Percentiles rank a stretch among this genome's conserved stretches.
These are phyloP conservation scores for Euphonia xanthogaster DNA, from an alignment of 2,797 vertebrate genomes.

Conservation along the genomic window DNA sequence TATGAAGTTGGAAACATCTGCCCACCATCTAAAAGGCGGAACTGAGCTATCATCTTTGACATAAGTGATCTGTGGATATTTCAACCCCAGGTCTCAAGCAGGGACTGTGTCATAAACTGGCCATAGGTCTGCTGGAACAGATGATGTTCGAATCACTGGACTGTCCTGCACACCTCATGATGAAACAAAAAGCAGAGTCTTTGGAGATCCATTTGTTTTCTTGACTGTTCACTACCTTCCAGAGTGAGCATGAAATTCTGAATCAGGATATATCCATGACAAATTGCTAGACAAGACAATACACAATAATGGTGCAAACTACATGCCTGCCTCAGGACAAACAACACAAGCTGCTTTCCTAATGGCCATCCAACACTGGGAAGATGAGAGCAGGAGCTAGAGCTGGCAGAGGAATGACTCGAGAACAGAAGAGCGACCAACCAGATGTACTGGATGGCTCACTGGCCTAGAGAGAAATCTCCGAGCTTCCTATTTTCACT, in stretches of 20 bases:
- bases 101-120: neutral
- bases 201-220: neutral
- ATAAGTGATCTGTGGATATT: neutral
- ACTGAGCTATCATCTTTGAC: neutral
- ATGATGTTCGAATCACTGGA: neutral
- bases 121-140: neutral
- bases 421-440: neutral
- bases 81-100: neutral
- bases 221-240: neutral
- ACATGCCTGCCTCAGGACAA: neutral
- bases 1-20: neutral
- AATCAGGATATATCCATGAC: neutral
- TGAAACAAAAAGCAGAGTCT: neutral
- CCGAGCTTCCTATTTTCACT: neutral
- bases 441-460: neutral
- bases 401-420: neutral
- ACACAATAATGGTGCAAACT: neutral
- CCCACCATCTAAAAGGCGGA: neutral
- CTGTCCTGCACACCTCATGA: neutral
- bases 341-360: neutral
- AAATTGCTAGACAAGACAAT: neutral
- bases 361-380: fast-evolving
- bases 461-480: neutral
- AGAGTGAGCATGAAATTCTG: neutral
- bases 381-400: neutral